Conservation (phyloP, 2,797 vertebrate species). For the Gastrophryne carolinensis region DNA sequence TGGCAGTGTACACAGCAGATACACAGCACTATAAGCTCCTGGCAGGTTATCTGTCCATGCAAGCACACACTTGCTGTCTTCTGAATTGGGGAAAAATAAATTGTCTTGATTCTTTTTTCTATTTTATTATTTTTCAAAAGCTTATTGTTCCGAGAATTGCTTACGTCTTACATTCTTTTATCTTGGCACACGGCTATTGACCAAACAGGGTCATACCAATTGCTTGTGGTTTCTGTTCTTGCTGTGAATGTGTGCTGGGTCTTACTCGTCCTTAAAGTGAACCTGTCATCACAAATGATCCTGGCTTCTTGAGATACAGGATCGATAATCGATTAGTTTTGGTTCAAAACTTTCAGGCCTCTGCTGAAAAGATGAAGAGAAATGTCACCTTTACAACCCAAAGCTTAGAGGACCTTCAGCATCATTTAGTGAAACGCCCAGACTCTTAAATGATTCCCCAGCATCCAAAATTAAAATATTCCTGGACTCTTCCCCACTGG, state of each 20-base stretch:
- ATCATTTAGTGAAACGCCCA: no score
- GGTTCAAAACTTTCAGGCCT: no score
- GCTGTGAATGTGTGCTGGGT: background rate
- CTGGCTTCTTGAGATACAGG: no score
- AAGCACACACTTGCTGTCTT: slow-evolving; percentile 18
- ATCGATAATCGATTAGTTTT: no score
- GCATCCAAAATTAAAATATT: no score
- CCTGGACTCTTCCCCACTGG: no score
- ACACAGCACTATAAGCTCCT: background rate
- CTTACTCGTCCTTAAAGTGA: background rate
- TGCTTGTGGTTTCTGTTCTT: background rate
- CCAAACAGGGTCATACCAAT: slow-evolving; percentile 11
- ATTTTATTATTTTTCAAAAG: background rate
- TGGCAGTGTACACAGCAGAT: background rate
- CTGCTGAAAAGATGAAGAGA: no score
- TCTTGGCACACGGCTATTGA: background rate
- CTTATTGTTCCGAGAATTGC: background rate
- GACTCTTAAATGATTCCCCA: no score
- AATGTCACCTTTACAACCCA: no score
- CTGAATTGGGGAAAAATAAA: background rate
- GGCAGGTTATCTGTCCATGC: background rate
- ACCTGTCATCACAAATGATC: no score
- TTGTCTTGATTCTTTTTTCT: background rate
- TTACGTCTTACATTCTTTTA: background rate
- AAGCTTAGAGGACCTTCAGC: no score